Evolutionary conservation across 2,797 vertebrate species (phyloP).

Genomic region (Kryptopterus vitreolus): DNA sequence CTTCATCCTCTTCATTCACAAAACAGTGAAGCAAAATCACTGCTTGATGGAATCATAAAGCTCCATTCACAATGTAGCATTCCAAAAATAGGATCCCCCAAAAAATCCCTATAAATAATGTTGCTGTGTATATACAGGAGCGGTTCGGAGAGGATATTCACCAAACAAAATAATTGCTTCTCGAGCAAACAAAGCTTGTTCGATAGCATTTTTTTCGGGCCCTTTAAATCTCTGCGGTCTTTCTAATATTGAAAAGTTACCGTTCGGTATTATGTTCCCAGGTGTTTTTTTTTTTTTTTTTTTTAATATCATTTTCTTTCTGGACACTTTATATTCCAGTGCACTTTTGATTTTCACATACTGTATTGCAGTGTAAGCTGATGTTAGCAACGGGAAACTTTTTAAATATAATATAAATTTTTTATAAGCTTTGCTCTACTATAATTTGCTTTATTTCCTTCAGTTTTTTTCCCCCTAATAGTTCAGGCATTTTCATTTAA

Average conservation of each 20-base stretch:
- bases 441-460: background rate
- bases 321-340: background rate
- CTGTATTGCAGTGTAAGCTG: background rate
- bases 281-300: background rate
- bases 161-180: conserved; percentile 12
- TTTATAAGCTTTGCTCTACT: background rate
- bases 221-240: conserved; percentile 1
- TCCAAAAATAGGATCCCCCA: background rate
- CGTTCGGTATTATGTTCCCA: background rate
- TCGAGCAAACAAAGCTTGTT: conserved; percentile 16
- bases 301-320: background rate
- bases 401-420: no score
- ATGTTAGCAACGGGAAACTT: background rate
- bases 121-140: background rate
- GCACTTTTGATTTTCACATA: background rate
- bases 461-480: no score
- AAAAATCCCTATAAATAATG: background rate
- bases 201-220: background rate
- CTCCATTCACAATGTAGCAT: background rate
- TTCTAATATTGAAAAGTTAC: background rate
- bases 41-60: background rate
- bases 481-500: background rate
- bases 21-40: background rate
- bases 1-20: background rate
- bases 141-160: background rate